A percentile compares a stretch with the other conserved stretches of the same genome.
Evolutionary conservation across 2,797 vertebrate species (phyloP).

Genomic region (Rhinophrynus dorsalis): DNA sequence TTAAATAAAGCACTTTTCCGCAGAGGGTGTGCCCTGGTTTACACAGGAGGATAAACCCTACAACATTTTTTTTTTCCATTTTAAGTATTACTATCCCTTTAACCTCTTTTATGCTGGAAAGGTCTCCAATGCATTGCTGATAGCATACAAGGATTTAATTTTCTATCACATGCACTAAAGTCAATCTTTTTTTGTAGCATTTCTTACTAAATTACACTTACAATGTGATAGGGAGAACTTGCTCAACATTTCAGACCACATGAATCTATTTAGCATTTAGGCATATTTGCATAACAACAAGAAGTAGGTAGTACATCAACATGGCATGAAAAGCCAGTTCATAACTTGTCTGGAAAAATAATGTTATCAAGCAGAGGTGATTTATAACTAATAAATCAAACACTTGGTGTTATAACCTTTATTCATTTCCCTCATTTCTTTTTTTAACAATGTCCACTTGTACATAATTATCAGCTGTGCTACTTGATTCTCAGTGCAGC

Average conservation of each 20-base stretch:
- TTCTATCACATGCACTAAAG: conserved; percentile 17
- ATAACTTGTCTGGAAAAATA: conserved; percentile 39
- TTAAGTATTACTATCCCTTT: no score
- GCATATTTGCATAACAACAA: conserved; percentile 43
- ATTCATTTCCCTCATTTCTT: conserved; percentile 27
- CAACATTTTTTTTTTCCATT: no score
- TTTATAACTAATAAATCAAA: conserved; percentile 44
- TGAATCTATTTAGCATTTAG: conserved; percentile 38
- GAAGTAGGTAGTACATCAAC: conserved; percentile 33
- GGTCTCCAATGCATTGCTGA: no score
- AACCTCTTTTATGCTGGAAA: no score
- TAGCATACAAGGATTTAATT: no score
- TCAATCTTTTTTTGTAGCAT: not conserved
- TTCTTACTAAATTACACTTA: conserved; percentile 25
- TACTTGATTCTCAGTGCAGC: not conserved
- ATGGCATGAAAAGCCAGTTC: conserved; percentile 36
- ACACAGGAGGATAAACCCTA: no score
- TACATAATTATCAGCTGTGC: conserved; percentile 31
- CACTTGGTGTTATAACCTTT: conserved; percentile 7
- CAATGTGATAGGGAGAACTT: conserved; percentile 19
- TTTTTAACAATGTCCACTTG: conserved; percentile 23
- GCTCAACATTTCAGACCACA: conserved; percentile 2
- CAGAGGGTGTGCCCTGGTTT: no score
- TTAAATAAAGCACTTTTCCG: no score
- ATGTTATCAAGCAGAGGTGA: conserved; percentile 36